Base-by-base conservation (phyloP, 2,888 invertebrate species). In the Anaspis maculata region DNA sequence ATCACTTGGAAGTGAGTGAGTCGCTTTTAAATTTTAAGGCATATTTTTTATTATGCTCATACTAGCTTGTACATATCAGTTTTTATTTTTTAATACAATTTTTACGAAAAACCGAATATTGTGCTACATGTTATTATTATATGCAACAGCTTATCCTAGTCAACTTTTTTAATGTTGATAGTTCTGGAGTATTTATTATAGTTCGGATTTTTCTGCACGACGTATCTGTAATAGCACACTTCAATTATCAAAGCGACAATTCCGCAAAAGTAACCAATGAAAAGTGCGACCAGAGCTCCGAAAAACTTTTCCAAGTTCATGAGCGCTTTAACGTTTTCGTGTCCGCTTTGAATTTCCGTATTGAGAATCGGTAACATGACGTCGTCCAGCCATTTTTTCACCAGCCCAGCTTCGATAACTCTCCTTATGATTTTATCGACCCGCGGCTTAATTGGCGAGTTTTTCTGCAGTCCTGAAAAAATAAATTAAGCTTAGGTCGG, bases 281-380 rank as follows among this genome's bases (percentile, higher is more conserved):
- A 71, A n/a, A 88, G 59, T 3, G 80, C 82, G 22, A 84, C 73
- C 41, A 87, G 71, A 2, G 82, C 85, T 25, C 84, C 85, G 58
- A 83, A 83, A 25, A 88, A 71, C 56, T 88, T 88, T 44, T 73
- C 73, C 46, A 87, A 68, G 62, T 83, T 79, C 72, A 88, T 83
- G 9, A 86, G 56, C 3, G 86, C 85, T 59, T 83, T 84, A 32
- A 76, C 72, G 1, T 72, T 68, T 25, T 72, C 69, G 24, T 66
- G 57, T 9, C 45, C 43, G 13, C 41, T 38, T 30, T 64, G 63
- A 25, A 61, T 52, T 51, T 76, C 78, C 0, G 68, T 67, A 37
- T 73, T 74, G 27, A 73, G 60, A 2, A 76, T 69, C 32, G 73
- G 69, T 28, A 75, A 65, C 70, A 81, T 81, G 0, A 77, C 79